phyloP scores from a whole-genome alignment of 2,797 vertebrate genomes.

The Champsocephalus esox region DNA sequence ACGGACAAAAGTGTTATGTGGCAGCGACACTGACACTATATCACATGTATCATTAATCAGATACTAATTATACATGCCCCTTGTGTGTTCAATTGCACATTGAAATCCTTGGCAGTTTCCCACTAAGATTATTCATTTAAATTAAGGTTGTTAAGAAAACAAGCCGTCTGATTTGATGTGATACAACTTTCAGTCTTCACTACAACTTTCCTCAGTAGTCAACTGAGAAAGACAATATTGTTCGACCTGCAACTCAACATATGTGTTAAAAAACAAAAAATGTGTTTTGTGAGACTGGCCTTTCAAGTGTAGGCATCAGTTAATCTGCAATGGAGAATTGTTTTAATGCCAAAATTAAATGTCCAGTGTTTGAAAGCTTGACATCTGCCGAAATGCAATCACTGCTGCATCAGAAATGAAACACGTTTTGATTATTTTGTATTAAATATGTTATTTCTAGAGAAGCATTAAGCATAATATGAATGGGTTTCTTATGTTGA shows the following conservation, averaged over 20 bases:
- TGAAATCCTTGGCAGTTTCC: background rate
- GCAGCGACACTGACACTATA: constrained; percentile 8
- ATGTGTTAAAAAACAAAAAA: background rate
- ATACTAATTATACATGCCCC: background rate
- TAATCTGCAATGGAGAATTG: background rate
- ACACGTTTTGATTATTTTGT: background rate
- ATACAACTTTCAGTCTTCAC: background rate
- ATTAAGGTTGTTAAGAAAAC: background rate
- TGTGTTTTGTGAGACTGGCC: background rate
- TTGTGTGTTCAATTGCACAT: background rate
- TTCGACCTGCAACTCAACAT: background rate
- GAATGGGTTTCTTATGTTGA: background rate
- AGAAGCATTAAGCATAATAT: constrained; percentile 1
- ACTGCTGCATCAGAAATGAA: background rate
- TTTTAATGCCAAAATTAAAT: constrained; percentile 3
- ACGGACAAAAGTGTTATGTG: constrained; percentile 14
- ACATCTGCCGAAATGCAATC: background rate
- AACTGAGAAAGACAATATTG: background rate
- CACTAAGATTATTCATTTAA: background rate
- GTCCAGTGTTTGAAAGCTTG: background rate
- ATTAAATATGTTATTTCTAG: background rate
- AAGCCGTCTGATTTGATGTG: constrained; percentile 1
- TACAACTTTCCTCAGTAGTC: background rate
- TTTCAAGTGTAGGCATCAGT: background rate
- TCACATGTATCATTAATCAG: constrained; percentile 31